These are phyloP conservation scores for Halichoeres trimaculatus DNA, from an alignment of 2,113 vertebrate genomes.

Conservation along the genomic window DNA sequence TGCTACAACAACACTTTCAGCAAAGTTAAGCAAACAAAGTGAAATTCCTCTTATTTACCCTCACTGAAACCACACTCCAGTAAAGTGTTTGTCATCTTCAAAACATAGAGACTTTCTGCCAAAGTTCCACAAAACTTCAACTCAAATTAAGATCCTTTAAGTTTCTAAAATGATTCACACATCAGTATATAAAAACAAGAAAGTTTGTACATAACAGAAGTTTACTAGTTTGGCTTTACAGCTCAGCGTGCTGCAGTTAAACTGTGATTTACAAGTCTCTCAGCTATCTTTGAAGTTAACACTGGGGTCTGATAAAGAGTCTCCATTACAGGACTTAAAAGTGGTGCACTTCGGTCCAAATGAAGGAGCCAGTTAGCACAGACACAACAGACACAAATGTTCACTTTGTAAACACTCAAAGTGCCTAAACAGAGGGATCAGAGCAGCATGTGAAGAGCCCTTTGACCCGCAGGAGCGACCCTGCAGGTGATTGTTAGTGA, in stretches of 20 bases:
- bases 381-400: conserved; percentile 9
- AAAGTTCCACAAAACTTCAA: no score
- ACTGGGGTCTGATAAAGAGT: conserved; percentile 5
- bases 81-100: no score
- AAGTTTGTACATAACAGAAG: neutral
- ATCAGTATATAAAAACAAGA: no score
- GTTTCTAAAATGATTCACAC: no score
- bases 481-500: conserved; percentile 52
- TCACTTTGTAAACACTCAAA: conserved; percentile 16
- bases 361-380: conserved; percentile 26
- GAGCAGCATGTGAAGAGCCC: conserved; percentile 47
- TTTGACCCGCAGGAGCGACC: conserved; percentile 22
- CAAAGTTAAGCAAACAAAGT: no score
- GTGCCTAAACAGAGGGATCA: conserved; percentile 43
- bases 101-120: no score
- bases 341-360: conserved; percentile 8
- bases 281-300: neutral
- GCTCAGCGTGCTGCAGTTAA: neutral
- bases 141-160: no score
- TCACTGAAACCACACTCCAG: no score
- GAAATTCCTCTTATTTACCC: no score
- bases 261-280: conserved; percentile 15
- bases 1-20: no score
- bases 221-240: neutral
- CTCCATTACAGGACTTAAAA: conserved; percentile 3